phyloP scores from a whole-genome alignment of 2,797 vertebrate species.

The Pangasius sanitwongsei region DNA sequence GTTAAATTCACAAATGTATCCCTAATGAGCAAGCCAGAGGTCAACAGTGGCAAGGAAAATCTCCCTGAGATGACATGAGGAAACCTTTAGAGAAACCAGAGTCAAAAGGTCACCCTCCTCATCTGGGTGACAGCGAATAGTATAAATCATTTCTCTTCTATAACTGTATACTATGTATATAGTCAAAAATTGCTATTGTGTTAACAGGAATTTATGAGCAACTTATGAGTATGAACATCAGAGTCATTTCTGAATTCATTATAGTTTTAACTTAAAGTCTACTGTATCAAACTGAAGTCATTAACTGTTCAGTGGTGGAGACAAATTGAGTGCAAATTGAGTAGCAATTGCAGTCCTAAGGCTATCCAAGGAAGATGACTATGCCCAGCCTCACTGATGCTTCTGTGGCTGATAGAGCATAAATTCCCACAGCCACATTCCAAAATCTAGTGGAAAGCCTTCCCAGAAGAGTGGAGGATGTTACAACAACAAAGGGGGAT shows the following conservation, averaged over 20 bases:
- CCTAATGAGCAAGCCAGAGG: background rate
- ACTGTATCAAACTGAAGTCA: background rate
- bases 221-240: background rate
- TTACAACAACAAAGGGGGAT: background rate
- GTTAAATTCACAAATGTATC: background rate
- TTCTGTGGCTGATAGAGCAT: background rate
- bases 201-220: background rate
- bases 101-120: background rate
- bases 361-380: background rate
- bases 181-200: background rate
- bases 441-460: background rate
- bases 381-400: background rate
- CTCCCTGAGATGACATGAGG: background rate
- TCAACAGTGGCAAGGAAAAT: background rate
- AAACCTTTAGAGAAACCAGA: background rate
- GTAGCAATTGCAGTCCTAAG: background rate
- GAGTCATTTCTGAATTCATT: background rate
- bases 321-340: background rate
- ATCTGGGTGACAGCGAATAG: background rate
- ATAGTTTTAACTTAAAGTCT: background rate
- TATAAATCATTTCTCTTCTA: background rate
- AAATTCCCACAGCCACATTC: background rate
- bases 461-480: background rate
- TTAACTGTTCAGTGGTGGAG: background rate
- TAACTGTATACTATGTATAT: background rate